phyloP scores from a whole-genome alignment of 2,113 vertebrate species.

The Fukomys damarensis region DNA sequence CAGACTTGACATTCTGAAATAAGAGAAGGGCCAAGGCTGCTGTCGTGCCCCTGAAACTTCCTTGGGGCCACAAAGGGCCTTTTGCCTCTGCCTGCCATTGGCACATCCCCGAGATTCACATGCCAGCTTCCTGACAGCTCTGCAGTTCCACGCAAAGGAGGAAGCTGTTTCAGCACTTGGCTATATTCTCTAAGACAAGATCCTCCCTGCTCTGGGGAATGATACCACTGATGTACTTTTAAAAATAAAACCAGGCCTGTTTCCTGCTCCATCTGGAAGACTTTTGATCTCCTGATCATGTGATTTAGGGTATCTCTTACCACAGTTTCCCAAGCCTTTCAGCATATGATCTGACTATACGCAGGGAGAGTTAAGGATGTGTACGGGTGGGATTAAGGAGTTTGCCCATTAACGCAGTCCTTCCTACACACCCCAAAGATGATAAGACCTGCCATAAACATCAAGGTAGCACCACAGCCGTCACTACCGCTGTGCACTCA shows the following conservation, averaged over 20 bases:
- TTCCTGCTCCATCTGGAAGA: constrained; percentile 58
- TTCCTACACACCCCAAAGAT: constrained; percentile 72
- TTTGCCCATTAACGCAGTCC: constrained; percentile 31
- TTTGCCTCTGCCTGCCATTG: neutral
- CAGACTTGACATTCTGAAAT: neutral
- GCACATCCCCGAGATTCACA: neutral
- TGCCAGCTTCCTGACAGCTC: constrained; percentile 17
- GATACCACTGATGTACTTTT: constrained; percentile 48
- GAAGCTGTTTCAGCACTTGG: constrained; percentile 49
- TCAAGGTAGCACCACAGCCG: constrained; percentile 53
- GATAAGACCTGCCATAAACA: constrained; percentile 67
- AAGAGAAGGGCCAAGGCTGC: neutral
- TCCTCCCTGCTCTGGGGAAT: constrained; percentile 15
- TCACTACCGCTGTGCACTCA: neutral
- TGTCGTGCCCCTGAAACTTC: neutral
- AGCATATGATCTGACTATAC: neutral
- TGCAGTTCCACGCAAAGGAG: neutral
- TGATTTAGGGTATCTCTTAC: constrained; percentile 55
- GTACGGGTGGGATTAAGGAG: constrained; percentile 55
- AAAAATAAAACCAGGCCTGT: constrained; percentile 68
- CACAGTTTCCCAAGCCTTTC: constrained; percentile 62
- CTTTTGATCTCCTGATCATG: constrained; percentile 46
- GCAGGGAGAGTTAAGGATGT: constrained; percentile 18
- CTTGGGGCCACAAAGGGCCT: neutral
- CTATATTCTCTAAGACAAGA: constrained; percentile 19